A percentile compares a stretch with the other conserved stretches of the same genome.
Evolutionary conservation across 2,113 vertebrate species (phyloP).

Genomic region (Oplegnathus fasciatus): DNA sequence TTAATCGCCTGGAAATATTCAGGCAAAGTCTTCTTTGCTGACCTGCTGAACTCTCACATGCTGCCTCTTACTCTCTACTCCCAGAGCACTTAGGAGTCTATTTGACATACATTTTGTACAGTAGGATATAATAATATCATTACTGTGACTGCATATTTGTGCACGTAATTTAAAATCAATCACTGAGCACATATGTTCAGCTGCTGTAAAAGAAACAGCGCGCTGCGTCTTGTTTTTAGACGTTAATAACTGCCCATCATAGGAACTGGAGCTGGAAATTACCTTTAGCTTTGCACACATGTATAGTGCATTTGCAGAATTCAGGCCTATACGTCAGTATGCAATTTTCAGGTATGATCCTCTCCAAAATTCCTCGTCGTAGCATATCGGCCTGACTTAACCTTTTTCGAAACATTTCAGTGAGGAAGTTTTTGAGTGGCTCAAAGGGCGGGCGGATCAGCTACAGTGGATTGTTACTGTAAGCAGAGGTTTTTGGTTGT

Average conservation of each 20-base stretch:
- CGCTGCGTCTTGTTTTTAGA: conserved; percentile 30
- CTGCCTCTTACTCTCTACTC: conserved; percentile 24
- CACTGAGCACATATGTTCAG: conserved; percentile 5
- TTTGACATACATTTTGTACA: conserved; percentile 42
- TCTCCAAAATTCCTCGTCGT: conserved; percentile 4
- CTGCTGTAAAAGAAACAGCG: conserved; percentile 30
- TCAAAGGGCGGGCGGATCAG: not conserved
- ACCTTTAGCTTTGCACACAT: conserved; percentile 27
- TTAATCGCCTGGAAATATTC: conserved; percentile 72
- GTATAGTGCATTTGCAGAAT: not conserved
- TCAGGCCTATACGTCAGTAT: not conserved
- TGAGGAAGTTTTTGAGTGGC: not conserved
- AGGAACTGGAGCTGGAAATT: conserved; percentile 30
- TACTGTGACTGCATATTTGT: conserved; percentile 32
- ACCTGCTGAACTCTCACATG: conserved; percentile 54
- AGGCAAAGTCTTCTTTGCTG: conserved; percentile 43
- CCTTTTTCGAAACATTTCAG: not conserved
- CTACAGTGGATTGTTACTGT: not conserved
- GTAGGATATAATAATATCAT: conserved; percentile 28
- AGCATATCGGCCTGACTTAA: conserved; percentile 15
- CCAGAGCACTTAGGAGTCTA: conserved; percentile 17
- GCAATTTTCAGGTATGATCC: not conserved
- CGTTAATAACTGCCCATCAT: conserved; percentile 27
- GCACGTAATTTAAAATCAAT: conserved; percentile 41
- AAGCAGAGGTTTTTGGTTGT: not conserved